Evolutionary conservation across 2,888 invertebrate genomes (phyloP), one percentile per base, ranked within the genome.

Genomic region (Acleris literana): DNA sequence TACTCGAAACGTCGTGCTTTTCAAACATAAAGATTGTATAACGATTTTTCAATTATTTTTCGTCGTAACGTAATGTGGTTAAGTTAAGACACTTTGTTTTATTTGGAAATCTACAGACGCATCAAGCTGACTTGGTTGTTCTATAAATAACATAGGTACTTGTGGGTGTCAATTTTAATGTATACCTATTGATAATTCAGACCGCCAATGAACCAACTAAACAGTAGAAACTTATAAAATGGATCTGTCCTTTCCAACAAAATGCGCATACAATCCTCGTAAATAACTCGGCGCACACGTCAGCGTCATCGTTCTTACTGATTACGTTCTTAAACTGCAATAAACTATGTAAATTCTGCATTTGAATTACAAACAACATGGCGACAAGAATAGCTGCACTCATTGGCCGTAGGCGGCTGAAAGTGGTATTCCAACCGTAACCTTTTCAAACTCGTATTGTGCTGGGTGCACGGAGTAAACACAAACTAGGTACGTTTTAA

Each of bases 301-400:
- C 52, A 60, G 44, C 60, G 63, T 59, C 78, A 81, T 79, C 77
- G 78, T 82, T 82, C 81, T 81, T 85, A 87, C 85, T 84, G 87
- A 88, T 86, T 83, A 84, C 83, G 81, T 88, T 86, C 84, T 85
- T 85, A 85, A 86, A 85, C 85, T 79, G 84, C 81, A 84, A 84
- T 87, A 87, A 86, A 86, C 84, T 87, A 90, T 88, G 87, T 82
- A 83, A 87, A 88, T 88, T 81, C 79, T 72, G 71, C 81, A 85
- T 87, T 89, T 87, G 87, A 87, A 88, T 87, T 85, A 87, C 86
- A 84, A 86, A 86, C 83, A 79, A 78, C 77, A 68, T 71, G 77
- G 77, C 73, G 77, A 77, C 78, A 76, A 69, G 72, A 63, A 61
- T 64, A 39, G 49, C 72, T 71, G 72, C 73, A 70, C 79, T 80